These are phyloP conservation scores for Penaeus monodon DNA, from an alignment of 2,888 invertebrate species.

Conservation along the genomic window DNA sequence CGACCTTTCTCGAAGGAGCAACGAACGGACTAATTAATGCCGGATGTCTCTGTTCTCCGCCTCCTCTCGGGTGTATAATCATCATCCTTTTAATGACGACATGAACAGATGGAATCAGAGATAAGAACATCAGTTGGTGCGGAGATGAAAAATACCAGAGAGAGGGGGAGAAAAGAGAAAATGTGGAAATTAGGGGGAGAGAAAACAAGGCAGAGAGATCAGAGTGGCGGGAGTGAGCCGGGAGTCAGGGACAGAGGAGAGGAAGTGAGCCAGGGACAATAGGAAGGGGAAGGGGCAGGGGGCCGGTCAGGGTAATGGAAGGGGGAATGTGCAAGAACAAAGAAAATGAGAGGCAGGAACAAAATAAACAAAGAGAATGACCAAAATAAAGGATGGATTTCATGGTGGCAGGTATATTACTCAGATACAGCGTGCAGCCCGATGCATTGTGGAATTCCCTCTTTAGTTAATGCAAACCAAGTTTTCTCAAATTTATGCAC, in stretches of 20 bases:
- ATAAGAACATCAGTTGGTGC: neutral
- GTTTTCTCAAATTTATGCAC: too few relatives aligned
- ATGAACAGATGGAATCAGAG: too few relatives aligned
- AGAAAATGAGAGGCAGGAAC: neutral
- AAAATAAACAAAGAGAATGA: neutral
- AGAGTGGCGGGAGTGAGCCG: neutral
- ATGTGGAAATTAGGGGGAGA: neutral
- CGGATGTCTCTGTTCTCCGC: too few relatives aligned
- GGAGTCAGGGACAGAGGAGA: neutral
- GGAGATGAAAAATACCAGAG: neutral
- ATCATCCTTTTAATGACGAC: too few relatives aligned
- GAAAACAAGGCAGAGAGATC: neutral
- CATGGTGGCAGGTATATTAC: neutral
- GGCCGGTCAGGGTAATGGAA: neutral
- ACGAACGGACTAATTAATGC: too few relatives aligned
- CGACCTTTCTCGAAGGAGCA: too few relatives aligned
- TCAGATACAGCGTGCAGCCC: too few relatives aligned
- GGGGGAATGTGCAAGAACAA: neutral
- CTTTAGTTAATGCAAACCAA: too few relatives aligned
- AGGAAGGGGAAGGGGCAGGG: conserved; percentile 3
- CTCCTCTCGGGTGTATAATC: too few relatives aligned
- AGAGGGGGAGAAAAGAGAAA: neutral
- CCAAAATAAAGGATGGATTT: neutral
- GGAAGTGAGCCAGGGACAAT: neutral
- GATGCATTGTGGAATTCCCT: too few relatives aligned